Base-by-base conservation (phyloP, 92 coral and sea anemone genomes). In the Phymanthus crucifer region DNA sequence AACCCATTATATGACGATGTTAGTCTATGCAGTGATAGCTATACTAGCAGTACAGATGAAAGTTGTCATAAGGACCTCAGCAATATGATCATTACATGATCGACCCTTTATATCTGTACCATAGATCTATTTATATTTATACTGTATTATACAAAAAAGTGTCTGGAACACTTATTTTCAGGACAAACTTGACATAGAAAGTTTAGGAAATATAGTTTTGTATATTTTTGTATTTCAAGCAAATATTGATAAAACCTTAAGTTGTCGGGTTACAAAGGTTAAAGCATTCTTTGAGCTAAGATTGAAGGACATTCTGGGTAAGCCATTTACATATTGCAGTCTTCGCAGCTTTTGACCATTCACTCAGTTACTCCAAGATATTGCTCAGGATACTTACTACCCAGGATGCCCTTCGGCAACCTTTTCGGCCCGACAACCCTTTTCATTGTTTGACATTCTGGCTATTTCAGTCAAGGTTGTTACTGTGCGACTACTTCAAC, bases 1-100 rank as follows among this genome's bases (percentile, higher is more conserved):
- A 96, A 93, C 67, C 99, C 98, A 31, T 65, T 96, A 69, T 96
- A 94, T 76, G 99, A 96, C 83, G 97, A 90, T 78, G 85, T 87
- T 71, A 92, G 97, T 79, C 10, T 82, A 69, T 82, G 71, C 45
- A 80, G 84, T n/a, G 97, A 92, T 76, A 92, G 97, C 52, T 91
- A 86, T 19, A 90, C 84, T 35, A 89, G 90, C 64, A 92, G 90
- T 27, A 90, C 94, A 33, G 97, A 92, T 66, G 92, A 92, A 16
- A 87, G 94, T 50, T 82, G 87, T 27, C 88, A 90, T 74, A 92
- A 92, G 79, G 97, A 87, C 24, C 80, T 92, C 11, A 80, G 76
- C 26, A 84, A 90, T 77, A 92, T 92, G 97, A 90, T 92, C 61
- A 66, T 92, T 6, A 83, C 90, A 43, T 84, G 78, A 87, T 70